Evolutionary conservation across 2,113 vertebrate genomes (phyloP).

Genomic region (Junco hyemalis): DNA sequence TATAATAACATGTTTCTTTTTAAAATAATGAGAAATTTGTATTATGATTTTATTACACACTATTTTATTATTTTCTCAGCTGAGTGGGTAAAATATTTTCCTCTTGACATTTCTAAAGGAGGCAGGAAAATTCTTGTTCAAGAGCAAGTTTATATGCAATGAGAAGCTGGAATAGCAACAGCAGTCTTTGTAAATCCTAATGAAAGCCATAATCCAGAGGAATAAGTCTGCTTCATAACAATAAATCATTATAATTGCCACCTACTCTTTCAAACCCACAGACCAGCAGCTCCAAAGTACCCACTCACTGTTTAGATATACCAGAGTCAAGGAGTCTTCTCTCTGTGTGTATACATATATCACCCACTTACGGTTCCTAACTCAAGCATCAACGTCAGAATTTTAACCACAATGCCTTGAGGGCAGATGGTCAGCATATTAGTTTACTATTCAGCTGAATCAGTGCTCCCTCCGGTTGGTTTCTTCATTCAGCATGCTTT

Average conservation of each 20-base stretch:
- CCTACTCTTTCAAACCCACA: background rate
- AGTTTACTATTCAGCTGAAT: conserved; percentile 16
- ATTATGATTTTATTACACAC: background rate
- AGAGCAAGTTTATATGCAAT: background rate
- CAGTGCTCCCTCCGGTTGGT: background rate
- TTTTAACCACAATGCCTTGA: conserved; percentile 42
- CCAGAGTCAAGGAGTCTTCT: background rate
- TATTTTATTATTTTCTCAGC: background rate
- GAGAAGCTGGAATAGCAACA: background rate
- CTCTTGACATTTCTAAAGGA: background rate
- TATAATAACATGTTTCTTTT: background rate
- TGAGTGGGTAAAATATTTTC: background rate
- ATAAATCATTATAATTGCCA: background rate
- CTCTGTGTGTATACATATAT: background rate
- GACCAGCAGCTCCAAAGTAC: background rate
- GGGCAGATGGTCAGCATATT: conserved; percentile 11
- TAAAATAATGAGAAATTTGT: background rate
- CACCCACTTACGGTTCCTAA: background rate
- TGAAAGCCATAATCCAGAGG: conserved; percentile 1
- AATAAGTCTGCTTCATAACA: background rate
- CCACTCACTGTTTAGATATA: background rate
- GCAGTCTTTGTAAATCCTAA: background rate
- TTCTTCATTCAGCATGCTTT: conserved; percentile 29
- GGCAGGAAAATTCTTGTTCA: background rate
- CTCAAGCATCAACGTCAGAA: background rate